Conservation (phyloP, 1,140 invertebrate genomes). For the Tigriopus japonicus region DNA sequence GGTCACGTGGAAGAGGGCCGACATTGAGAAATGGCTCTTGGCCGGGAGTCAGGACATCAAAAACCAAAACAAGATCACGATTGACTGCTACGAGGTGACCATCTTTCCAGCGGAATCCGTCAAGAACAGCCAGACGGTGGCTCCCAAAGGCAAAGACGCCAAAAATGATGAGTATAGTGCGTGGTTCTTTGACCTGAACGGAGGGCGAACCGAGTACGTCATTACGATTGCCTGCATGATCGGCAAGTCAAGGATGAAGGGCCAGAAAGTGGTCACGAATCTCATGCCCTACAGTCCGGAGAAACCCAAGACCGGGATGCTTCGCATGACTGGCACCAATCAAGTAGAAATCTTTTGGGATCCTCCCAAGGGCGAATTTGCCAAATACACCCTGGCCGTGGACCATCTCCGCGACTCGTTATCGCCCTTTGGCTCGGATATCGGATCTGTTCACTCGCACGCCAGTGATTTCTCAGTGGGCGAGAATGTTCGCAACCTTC, state of each 20-base stretch:
- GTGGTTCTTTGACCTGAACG: slow-evolving; percentile 13
- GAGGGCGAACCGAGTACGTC: slow-evolving; percentile 12
- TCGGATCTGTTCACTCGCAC: neutral
- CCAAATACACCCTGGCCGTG: slow-evolving; percentile 9
- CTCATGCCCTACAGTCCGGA: slow-evolving; percentile 11
- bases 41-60: neutral
- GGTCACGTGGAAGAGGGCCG: slow-evolving; percentile 1
- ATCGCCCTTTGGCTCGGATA: neutral
- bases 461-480: neutral
- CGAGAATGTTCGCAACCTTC: neutral
- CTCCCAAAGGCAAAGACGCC: neutral
- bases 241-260: slow-evolving; percentile 14
- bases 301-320: slow-evolving; percentile 7
- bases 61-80: neutral
- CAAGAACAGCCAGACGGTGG: slow-evolving; percentile 1
- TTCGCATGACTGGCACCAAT: neutral
- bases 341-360: slow-evolving; percentile 12
- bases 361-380: slow-evolving; percentile 12
- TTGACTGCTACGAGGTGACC: slow-evolving; percentile 11
- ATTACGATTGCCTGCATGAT: slow-evolving; percentile 11
- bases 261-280: slow-evolving; percentile 12
- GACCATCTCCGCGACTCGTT: neutral
- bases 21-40: slow-evolving; percentile 6
- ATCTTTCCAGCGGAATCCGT: slow-evolving; percentile 10
- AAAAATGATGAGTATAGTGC: neutral